A percentile compares a stretch with the other conserved stretches of the same genome.
Evolutionary conservation across 1,140 invertebrate genomes (phyloP).

Genomic region (Drosophila baimaii): DNA sequence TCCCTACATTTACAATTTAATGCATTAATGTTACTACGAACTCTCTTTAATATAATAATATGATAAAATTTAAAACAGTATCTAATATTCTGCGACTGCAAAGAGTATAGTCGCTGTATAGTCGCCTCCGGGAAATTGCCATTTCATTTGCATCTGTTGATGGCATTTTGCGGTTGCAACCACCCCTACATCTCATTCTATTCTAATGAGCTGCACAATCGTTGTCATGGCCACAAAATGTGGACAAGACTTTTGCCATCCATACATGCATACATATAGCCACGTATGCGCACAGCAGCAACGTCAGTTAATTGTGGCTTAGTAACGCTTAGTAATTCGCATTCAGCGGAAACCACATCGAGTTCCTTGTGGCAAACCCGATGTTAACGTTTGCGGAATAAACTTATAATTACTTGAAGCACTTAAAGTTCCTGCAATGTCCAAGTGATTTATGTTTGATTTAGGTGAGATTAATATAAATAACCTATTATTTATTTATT

Average conservation of each 20-base stretch:
- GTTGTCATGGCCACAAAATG: conserved; percentile 32
- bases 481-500: no score
- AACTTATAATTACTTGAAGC: neutral
- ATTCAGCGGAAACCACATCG: no score
- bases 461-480: no score
- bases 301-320: conserved; percentile 42
- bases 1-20: no score
- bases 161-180: conserved; percentile 47
- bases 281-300: neutral
- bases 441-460: no score
- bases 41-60: no score
- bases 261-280: neutral
- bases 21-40: no score
- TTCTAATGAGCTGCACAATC: conserved; percentile 39
- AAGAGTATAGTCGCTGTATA: neutral
- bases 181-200: neutral
- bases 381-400: no score
- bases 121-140: conserved; percentile 35
- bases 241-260: conserved; percentile 16
- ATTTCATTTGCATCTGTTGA: conserved; percentile 57
- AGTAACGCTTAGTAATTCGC: conserved; percentile 37
- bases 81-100: neutral
- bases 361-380: no score
- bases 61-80: neutral
- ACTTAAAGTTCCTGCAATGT: no score